Evolutionary conservation across 35 echinoderm and acorn worm genomes (phyloP), one percentile per base, ranked within the genome.

Genomic region (Eucidaris tribuloides): DNA sequence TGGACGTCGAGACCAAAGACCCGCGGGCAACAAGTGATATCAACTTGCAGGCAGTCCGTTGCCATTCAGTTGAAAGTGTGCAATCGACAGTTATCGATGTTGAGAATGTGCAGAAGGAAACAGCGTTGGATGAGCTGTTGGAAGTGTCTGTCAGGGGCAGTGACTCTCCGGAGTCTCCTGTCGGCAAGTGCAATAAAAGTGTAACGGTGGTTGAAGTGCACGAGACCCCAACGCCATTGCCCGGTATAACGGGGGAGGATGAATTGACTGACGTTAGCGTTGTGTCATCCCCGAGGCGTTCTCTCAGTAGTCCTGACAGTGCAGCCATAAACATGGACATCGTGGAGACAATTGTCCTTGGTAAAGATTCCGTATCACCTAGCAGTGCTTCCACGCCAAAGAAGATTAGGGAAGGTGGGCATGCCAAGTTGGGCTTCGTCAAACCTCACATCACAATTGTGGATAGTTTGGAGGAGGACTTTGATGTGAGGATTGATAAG

Each of bases 51-150:
- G 82, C 80, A 41, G 81, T 97, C 11, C 56, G 89, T 1, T 82
- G 72, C 48, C 94, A 89, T 24, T 97, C 94, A 0, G 46, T 85
- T 39, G 94, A 97, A 25, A 97, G 94, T 79, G 85, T 97, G 52
- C 90, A 89, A 34, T 92, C 94, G 17, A 77, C 85, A 14, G 41
- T 68, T 24, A 55, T 86, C 0, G 72, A 83, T 58, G 19, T 89
- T 11, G 66, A 83, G 0, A 57, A 78, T 54, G 42, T n/a, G 32
- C 43, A 85, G 30, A 55, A 54, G 37, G 72, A 92, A 30, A 72
- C 78, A 29, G 39, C 58, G 39, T 17, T 62, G 46, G 78, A 84
- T 34, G 83, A 79, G n/a, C 57, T 96, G 76, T 65, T 65, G 43
- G 93, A 78, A 58, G 68, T 96, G 11, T 62, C 90, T 29, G 78